Base-by-base conservation (phyloP, 1,140 invertebrate genomes). In the Leptinotarsa defecta region DNA sequence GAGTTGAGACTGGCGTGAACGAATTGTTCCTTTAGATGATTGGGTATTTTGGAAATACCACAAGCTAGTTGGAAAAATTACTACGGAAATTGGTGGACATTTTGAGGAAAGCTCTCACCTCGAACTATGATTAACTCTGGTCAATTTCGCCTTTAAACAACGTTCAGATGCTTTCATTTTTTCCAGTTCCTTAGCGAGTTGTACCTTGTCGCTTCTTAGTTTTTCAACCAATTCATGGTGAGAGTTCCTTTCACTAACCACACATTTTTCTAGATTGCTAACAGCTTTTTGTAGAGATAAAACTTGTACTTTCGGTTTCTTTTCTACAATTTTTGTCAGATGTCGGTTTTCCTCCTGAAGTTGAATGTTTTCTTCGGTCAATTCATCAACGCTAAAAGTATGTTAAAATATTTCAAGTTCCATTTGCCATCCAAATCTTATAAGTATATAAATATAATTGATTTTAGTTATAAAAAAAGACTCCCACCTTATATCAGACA, bases 201-300 rank as follows among this genome's bases (percentile, higher is more conserved):
- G 61, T 19, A 79, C 48, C 73, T 87, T 87, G 68, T 87, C 87
- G 6, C 81, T 79, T 65, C 81, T 81, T n/a, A 87, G 73, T 74
- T 84, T 86, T 76, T 86, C 81, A 22, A 87, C 80, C 75, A 86
- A 80, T 61, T 79, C 74, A 63, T 83, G 80, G 79, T 87, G 87
- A 11, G 82, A 83, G n/a, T 77, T 80, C 20, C 86, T 77, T 73
- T 88, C 86, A 64, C 82, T 82, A 1, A 80, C 68, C 0, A 87
- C 82, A 34, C 79, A 84, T 74, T 80, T 85, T 73, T 87, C 87
- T 61, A 87, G 80, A 13, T 83, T 81, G 73, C 82, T 84, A 13
- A 87, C 83, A 1, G 85, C 84, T 49, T 78, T 79, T 68, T 85
- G 79, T 67, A 87, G 81, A 15, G 79, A 79, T 43, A 80, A 76